Evolutionary conservation across 2,888 invertebrate genomes (phyloP).

Genomic region (Drosophila mayaguana): DNA sequence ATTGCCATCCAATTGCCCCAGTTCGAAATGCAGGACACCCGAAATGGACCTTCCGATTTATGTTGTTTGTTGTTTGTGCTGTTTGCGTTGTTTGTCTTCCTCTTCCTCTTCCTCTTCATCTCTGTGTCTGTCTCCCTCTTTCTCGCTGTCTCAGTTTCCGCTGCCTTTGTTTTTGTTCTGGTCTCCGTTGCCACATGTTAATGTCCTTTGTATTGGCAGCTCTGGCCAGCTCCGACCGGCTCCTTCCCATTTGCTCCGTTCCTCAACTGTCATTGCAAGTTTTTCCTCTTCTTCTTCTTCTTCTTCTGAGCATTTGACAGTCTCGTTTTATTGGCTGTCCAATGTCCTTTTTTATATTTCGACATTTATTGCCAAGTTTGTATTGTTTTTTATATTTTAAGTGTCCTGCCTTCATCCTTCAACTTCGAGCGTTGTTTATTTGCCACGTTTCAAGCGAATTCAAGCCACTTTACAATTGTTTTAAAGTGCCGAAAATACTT

Average conservation of each 20-base stretch:
- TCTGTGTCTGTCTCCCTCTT: neutral
- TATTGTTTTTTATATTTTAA: conserved; percentile 32
- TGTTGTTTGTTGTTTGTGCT: conserved; percentile 55
- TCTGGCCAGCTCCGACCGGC: conserved; percentile 7
- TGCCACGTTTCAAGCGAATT: conserved; percentile 25
- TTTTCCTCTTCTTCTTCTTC: conserved; percentile 40
- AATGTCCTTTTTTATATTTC: conserved; percentile 52
- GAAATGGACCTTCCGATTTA: conserved; percentile 37
- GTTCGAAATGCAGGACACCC: conserved; percentile 36
- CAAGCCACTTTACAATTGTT: conserved; percentile 15
- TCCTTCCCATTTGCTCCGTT: conserved; percentile 11
- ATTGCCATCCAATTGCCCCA: conserved; percentile 46
- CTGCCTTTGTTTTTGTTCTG: conserved; percentile 21
- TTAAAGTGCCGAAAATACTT: neutral
- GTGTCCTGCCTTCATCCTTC: conserved; percentile 5
- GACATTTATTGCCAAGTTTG: conserved; percentile 73
- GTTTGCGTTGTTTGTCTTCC: conserved; percentile 1
- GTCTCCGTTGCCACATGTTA: conserved; percentile 64
- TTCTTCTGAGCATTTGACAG: conserved; percentile 64
- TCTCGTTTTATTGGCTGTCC: conserved; percentile 60
- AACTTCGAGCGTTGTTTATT: conserved; percentile 35
- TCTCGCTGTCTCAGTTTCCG: neutral
- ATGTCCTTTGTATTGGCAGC: conserved; percentile 60
- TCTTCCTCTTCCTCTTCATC: neutral
- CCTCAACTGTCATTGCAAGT: conserved; percentile 63